Evolutionary conservation across 2,888 invertebrate genomes (phyloP).

Genomic region (Rhagophthalmus giganteus): DNA sequence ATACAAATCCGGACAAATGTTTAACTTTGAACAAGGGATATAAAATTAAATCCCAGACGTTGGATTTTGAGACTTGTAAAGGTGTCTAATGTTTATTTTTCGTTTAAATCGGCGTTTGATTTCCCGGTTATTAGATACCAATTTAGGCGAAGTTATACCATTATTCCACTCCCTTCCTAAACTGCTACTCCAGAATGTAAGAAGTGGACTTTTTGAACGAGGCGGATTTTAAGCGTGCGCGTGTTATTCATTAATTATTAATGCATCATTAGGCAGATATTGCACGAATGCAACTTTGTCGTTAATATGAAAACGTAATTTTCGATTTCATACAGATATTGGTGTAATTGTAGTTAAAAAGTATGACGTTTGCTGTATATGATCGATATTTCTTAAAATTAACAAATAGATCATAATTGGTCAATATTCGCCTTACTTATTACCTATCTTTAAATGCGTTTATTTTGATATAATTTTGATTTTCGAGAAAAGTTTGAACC

Average conservation of each 20-base stretch:
- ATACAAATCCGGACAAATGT: conserved; percentile 27
- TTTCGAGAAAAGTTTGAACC: too few species aligned
- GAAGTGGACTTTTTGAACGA: not conserved
- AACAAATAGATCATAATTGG: too few species aligned
- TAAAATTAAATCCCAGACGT: conserved; percentile 16
- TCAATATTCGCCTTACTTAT: too few species aligned
- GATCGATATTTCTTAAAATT: too few species aligned
- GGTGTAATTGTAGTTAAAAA: too few species aligned
- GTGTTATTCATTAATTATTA: conserved; percentile 25
- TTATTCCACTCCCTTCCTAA: not conserved
- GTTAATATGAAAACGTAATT: conserved; percentile 21
- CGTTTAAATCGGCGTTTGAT: conserved; percentile 2
- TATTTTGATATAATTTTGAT: too few species aligned
- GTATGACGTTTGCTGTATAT: too few species aligned
- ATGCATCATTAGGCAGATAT: conserved; percentile 29
- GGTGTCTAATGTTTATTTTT: conserved; percentile 22
- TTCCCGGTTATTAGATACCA: not conserved
- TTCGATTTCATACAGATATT: conserved; percentile 5
- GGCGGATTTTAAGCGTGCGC: conserved; percentile 17
- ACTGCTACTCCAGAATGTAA: not conserved
- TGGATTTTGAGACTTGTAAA: conserved; percentile 7
- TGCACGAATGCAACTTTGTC: conserved; percentile 22
- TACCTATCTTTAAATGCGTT: too few species aligned
- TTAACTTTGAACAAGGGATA: conserved; percentile 26
- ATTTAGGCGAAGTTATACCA: too few species aligned